Percentiles rank a stretch among this genome's conserved stretches.
These are phyloP conservation scores for Bagarius yarrelli DNA, from an alignment of 2,113 vertebrate species.

Conservation along the genomic window DNA sequence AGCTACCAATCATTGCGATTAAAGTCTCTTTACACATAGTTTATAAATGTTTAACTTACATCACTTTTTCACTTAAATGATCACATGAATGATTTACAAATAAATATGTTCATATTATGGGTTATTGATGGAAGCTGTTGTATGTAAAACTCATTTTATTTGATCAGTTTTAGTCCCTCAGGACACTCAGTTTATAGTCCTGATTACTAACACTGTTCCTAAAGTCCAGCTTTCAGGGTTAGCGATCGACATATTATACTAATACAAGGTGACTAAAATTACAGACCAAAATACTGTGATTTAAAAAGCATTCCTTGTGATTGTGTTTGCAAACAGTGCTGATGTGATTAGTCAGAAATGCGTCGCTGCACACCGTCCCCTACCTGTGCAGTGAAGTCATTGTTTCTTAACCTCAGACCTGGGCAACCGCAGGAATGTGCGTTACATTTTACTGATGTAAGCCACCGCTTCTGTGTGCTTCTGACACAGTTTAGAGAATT, in stretches of 20 bases:
- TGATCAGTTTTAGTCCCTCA: too few species aligned
- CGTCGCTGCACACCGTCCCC: background rate
- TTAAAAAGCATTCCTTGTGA: background rate
- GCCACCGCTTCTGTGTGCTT: background rate
- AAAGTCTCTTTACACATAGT: background rate
- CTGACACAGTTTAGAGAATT: background rate
- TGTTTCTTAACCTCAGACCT: conserved; percentile 13
- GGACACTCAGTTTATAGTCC: too few species aligned
- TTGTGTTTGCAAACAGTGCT: conserved; percentile 25
- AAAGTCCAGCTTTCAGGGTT: background rate
- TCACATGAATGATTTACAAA: background rate
- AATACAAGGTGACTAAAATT: background rate
- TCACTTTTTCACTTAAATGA: background rate
- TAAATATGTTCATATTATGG: background rate
- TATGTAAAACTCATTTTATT: background rate
- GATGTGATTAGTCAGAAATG: conserved; percentile 29
- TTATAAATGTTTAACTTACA: background rate
- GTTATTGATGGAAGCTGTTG: background rate
- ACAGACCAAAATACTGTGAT: background rate
- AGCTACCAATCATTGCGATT: background rate
- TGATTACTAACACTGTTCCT: background rate
- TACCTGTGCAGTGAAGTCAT: background rate
- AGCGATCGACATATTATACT: background rate
- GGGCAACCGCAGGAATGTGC: conserved; percentile 24
- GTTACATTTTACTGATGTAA: conserved; percentile 23